Evolutionary conservation across 2,113 vertebrate species (phyloP).

Genomic region (Pipra filicauda): DNA sequence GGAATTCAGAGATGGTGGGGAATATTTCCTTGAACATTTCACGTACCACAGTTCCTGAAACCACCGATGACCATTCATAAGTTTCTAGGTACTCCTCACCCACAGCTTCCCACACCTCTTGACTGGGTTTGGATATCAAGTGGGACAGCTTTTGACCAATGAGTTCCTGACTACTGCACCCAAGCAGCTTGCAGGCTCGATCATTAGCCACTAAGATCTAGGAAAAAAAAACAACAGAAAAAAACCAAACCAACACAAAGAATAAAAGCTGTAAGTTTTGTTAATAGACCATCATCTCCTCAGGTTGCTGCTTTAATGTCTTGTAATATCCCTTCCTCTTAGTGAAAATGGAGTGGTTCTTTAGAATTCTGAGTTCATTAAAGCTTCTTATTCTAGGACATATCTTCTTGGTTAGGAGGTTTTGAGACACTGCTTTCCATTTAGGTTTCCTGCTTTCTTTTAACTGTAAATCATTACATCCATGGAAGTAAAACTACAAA

Average conservation of each 20-base stretch:
- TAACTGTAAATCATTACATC: neutral
- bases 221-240: neutral
- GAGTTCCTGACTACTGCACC: constrained; percentile 77
- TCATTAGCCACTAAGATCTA: constrained; percentile 90
- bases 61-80: constrained; percentile 63
- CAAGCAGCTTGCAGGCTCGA: constrained; percentile 84
- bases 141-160: constrained; percentile 80
- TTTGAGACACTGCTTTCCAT: neutral
- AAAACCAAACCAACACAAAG: neutral
- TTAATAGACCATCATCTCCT: neutral
- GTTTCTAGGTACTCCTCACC: constrained; percentile 74
- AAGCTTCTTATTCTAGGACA: neutral
- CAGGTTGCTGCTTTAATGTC: neutral
- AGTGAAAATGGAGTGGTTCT: neutral
- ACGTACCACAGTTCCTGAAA: constrained; percentile 88
- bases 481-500: neutral
- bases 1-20: neutral
- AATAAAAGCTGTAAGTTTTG: neutral
- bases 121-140: constrained; percentile 80
- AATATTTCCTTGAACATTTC: neutral
- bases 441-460: neutral
- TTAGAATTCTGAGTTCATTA: neutral
- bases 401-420: neutral
- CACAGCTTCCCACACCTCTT: constrained; percentile 74
- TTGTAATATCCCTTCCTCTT: neutral